These are phyloP conservation scores for Cynoglossus semilaevis DNA, from an alignment of 2,113 vertebrate genomes.

Conservation along the genomic window DNA sequence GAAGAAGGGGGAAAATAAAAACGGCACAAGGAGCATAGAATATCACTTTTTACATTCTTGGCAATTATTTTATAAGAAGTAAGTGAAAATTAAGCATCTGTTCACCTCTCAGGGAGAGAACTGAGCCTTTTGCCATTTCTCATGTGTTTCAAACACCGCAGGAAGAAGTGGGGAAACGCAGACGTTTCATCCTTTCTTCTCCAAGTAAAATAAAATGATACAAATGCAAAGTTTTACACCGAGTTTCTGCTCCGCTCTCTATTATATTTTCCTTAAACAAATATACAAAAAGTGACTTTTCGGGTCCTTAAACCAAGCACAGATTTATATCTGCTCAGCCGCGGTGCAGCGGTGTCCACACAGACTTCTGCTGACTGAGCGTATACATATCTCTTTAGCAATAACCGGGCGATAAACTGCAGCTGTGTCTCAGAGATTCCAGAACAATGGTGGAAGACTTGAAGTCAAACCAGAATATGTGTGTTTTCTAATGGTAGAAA, in stretches of 20 bases:
- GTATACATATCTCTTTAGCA: not conserved
- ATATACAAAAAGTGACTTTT: constrained; percentile 29
- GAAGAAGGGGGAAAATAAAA: constrained; percentile 29
- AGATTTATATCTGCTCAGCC: constrained; percentile 28
- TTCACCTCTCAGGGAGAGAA: constrained; percentile 61
- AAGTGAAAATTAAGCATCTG: constrained; percentile 75
- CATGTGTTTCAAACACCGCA: constrained; percentile 64
- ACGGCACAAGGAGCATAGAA: constrained; percentile 69
- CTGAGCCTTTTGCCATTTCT: constrained; percentile 64
- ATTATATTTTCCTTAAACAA: constrained; percentile 35
- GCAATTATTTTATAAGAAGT: constrained; percentile 76
- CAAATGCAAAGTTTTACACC: constrained; percentile 51
- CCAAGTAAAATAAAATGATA: constrained; percentile 67
- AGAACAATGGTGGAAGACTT: not conserved
- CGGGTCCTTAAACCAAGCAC: constrained; percentile 33
- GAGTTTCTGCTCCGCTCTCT: constrained; percentile 31
- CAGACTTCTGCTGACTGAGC: constrained; percentile 26
- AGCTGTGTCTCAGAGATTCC: constrained; percentile 20
- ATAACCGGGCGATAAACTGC: constrained; percentile 29
- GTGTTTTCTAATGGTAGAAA: too few species aligned
- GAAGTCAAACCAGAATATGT: too few species aligned
- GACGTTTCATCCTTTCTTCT: constrained; percentile 57
- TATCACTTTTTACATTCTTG: constrained; percentile 76
- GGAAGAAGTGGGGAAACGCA: constrained; percentile 53
- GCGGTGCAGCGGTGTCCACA: constrained; percentile 22